Evolutionary conservation across 2,888 invertebrate genomes (phyloP).

Genomic region (Rotaria socialis): DNA sequence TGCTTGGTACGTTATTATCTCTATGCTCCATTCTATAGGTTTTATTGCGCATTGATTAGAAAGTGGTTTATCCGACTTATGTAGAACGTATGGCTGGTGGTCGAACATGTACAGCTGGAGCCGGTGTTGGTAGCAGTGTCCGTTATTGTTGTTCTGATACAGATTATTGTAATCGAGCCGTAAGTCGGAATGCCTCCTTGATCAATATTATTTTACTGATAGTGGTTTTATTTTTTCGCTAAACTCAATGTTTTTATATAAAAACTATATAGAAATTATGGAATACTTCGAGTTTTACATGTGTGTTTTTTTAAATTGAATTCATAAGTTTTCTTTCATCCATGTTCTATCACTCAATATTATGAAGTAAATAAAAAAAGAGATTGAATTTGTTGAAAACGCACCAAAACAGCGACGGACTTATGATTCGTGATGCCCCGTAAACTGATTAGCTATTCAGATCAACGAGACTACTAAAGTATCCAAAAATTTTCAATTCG

Average conservation of each 20-base stretch:
- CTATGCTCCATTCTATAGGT: background rate
- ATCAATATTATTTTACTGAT: background rate
- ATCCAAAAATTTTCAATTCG: too few relatives aligned
- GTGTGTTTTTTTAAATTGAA: too few relatives aligned
- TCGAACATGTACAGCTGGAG: background rate
- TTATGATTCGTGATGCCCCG: too few relatives aligned
- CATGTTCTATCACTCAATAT: too few relatives aligned
- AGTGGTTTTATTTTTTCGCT: background rate
- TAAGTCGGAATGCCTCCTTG: background rate
- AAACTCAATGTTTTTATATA: background rate
- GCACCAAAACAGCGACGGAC: too few relatives aligned
- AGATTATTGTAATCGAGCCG: background rate
- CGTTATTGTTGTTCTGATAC: background rate
- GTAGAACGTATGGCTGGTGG: slow-evolving; percentile 19
- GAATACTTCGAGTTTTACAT: too few relatives aligned
- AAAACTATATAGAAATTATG: background rate
- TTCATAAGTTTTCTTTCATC: too few relatives aligned
- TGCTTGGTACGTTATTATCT: background rate
- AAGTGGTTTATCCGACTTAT: background rate
- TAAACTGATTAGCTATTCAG: too few relatives aligned
- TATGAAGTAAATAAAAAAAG: too few relatives aligned
- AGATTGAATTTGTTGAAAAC: too few relatives aligned
- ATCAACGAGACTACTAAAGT: too few relatives aligned
- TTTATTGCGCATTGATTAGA: background rate
- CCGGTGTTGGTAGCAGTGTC: background rate